Conservation (phyloP, 2,888 invertebrate species). For the Melangyna quadrimaculata region DNA sequence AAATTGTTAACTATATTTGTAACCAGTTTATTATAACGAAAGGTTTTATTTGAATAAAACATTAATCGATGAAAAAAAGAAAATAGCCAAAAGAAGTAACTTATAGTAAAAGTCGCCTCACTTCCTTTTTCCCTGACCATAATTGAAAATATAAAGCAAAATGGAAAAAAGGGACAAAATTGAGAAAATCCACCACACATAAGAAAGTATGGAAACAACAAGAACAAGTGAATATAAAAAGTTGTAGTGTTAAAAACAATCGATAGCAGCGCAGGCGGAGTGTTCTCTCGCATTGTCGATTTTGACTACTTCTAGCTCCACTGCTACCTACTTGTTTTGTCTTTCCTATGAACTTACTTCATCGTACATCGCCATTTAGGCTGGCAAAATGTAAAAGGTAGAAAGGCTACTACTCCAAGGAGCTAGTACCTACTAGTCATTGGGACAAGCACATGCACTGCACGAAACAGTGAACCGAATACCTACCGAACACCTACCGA, state of each 20-base stretch:
- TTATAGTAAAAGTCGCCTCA: neutral
- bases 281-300: constrained; percentile 48
- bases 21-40: too few species aligned
- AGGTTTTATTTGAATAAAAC: neutral
- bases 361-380: constrained; percentile 20
- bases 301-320: constrained; percentile 29
- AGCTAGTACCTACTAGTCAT: constrained; percentile 8
- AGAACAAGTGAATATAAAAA: constrained; percentile 59
- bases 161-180: neutral
- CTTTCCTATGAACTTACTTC: constrained; percentile 42
- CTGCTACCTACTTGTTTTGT: constrained; percentile 30
- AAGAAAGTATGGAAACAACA: constrained; percentile 41
- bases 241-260: constrained; percentile 68
- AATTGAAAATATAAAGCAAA: neutral
- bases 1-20: neutral
- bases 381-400: constrained; percentile 48
- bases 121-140: neutral
- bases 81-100: neutral
- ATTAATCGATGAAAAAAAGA: neutral
- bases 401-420: neutral
- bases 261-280: constrained; percentile 68
- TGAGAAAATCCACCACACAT: constrained; percentile 46
- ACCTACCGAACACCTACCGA: too few species aligned
- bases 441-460: neutral
- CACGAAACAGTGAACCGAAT: constrained; percentile 5